Base-by-base conservation (phyloP, 2,888 invertebrate genomes). In the Baccha elongata region DNA sequence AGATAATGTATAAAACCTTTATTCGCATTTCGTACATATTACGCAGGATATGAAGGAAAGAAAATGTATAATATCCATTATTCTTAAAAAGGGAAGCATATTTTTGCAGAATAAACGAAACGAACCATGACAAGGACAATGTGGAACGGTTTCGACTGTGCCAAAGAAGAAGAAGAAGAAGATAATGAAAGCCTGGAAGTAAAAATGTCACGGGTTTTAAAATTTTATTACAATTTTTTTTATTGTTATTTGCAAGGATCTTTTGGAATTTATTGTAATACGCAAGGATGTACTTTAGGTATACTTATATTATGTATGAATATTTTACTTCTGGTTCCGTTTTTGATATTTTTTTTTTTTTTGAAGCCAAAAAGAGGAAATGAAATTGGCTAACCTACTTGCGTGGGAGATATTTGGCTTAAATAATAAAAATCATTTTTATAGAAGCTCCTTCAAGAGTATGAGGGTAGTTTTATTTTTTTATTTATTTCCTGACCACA, bases 141-240 rank as follows among this genome's bases (percentile, higher is more conserved):
- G 21, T 19, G 17, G 2, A 23, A 23, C 13, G 6, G 40, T 7
- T 32, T 55, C 35, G 21, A 8, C 1, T 23, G 10, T 4, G 11
- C 32, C 15, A 15, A 55, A 37, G 13, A 55, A 37, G 8, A 40
- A 37, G 21, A 6, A 1, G 10, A n/a, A 21, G 23, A 48, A 37
- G 26, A 23, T 37, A 21, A 13, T 13, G 15, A 58, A 37, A 52
- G 42, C 50, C 55, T 52, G 64, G 53, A 71, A 75, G 75, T 65
- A 60, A 75, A 81, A 81, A 69, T 81, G 65, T 69, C 80, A 75
- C 35, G 69, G 75, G 44, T 26, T 65, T 71, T 75, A 65, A 81
- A 81, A 46, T 71, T 75, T 81, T 71, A 71, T 65, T 71, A 52
- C 69, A 75, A 69, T 75, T 40, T 58, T 58, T 69, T 58, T 44